A percentile compares a stretch with the other conserved stretches of the same genome.
Evolutionary conservation across 2,113 vertebrate species (phyloP).

Genomic region (Hepsetus odoe): DNA sequence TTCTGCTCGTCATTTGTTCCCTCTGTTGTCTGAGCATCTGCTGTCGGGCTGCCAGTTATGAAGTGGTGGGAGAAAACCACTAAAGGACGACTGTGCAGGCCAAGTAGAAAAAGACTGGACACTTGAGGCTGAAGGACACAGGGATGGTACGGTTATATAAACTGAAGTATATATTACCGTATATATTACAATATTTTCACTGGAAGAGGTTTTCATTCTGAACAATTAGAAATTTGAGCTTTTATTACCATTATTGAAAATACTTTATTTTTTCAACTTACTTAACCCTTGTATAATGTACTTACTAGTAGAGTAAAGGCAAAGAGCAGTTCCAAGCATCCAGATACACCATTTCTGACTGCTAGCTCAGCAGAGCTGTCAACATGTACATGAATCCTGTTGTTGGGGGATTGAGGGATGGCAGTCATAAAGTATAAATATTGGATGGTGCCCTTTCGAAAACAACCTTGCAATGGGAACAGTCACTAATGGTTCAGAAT

Average conservation of each 20-base stretch:
- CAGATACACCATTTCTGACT: background rate
- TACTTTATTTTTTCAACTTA: too few relatives aligned
- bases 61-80: background rate
- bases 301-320: background rate
- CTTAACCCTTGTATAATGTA: background rate
- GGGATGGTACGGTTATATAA: background rate
- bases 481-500: background rate
- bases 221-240: too few relatives aligned
- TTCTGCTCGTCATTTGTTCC: slow-evolving; percentile 11
- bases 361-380: slow-evolving; percentile 16
- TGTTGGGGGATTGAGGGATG: background rate
- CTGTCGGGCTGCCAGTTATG: slow-evolving; percentile 24
- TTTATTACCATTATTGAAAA: too few relatives aligned
- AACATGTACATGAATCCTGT: background rate
- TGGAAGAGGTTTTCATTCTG: too few relatives aligned
- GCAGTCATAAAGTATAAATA: slow-evolving; percentile 27
- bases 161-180: background rate
- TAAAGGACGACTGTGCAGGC: background rate
- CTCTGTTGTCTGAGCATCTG: slow-evolving; percentile 19
- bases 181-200: too few relatives aligned
- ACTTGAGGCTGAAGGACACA: background rate
- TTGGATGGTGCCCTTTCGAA: slow-evolving; percentile 20
- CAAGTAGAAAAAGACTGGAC: background rate
- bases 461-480: background rate
- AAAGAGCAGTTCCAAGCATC: background rate